Evolutionary conservation across 2,888 invertebrate genomes (phyloP).

Genomic region (Cataglyphis rosenhaueri): DNA sequence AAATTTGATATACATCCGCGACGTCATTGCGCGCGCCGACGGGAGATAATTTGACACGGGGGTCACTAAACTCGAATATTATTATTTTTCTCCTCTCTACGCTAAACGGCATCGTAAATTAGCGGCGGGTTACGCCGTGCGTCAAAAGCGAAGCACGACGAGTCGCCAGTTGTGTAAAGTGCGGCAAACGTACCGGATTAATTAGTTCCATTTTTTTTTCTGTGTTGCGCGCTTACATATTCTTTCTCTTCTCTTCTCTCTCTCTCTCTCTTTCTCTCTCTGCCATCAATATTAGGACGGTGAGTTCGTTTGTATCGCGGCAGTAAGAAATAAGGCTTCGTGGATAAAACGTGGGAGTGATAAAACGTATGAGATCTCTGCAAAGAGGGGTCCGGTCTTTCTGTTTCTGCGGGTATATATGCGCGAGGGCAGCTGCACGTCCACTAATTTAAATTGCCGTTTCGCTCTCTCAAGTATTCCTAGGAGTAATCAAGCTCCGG

Average conservation of each 20-base stretch:
- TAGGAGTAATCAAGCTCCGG: conserved; percentile 68
- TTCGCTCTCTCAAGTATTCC: conserved; percentile 68
- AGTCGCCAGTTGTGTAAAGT: conserved; percentile 62
- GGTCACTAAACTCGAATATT: conserved; percentile 40
- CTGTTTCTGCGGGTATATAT: conserved; percentile 21
- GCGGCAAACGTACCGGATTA: conserved; percentile 60
- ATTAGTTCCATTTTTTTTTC: conserved; percentile 62
- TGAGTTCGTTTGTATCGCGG: conserved; percentile 31
- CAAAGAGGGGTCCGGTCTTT: conserved; percentile 16
- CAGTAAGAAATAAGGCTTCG: conserved; percentile 43
- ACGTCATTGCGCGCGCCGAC: conserved; percentile 39
- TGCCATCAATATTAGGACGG: not conserved
- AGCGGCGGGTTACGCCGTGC: conserved; percentile 25
- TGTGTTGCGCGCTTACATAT: conserved; percentile 7
- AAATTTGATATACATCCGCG: not conserved
- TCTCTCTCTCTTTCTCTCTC: not conserved
- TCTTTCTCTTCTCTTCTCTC: not conserved
- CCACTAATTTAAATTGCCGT: conserved; percentile 75
- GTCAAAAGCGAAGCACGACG: conserved; percentile 16
- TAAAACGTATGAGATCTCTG: conserved; percentile 32
- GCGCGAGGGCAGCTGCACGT: conserved; percentile 51
- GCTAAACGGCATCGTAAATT: conserved; percentile 49
- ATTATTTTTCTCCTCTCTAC: conserved; percentile 17
- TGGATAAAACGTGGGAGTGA: conserved; percentile 3
- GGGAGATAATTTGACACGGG: conserved; percentile 47